A percentile compares a stretch with the other conserved stretches of the same genome.
These are phyloP conservation scores for Stenoptilia bipunctidactyla DNA, from an alignment of 2,888 invertebrate species.

Conservation along the genomic window DNA sequence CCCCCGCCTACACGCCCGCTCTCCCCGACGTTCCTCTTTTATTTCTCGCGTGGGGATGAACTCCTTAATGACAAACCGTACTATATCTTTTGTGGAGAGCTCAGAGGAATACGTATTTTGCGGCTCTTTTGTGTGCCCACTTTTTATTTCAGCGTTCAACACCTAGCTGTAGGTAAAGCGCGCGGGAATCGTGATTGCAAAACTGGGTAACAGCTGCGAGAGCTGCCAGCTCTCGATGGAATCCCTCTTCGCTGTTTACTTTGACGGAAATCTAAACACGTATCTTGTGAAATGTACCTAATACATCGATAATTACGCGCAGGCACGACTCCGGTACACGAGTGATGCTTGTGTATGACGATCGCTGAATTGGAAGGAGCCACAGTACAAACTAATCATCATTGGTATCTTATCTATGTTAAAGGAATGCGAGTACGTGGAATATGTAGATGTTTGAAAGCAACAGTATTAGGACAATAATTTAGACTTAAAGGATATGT, in stretches of 20 bases:
- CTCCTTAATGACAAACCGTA: conserved; percentile 72
- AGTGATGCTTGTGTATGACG: background rate
- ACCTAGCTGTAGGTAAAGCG: conserved; percentile 18
- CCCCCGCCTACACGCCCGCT: conserved; percentile 32
- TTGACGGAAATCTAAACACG: background rate
- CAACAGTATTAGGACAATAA: too few relatives aligned
- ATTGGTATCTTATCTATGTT: too few relatives aligned
- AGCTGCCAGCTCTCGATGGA: conserved; percentile 41
- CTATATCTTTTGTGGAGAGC: conserved; percentile 71
- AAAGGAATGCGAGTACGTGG: too few relatives aligned
- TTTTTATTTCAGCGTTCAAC: conserved; percentile 53
- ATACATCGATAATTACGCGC: background rate
- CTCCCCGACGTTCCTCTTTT: conserved; percentile 63
- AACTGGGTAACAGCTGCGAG: conserved; percentile 31
- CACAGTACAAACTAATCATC: too few relatives aligned
- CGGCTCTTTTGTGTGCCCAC: conserved; percentile 65
- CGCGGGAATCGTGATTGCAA: background rate
- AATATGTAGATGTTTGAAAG: too few relatives aligned
- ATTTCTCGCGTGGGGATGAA: conserved; percentile 71
- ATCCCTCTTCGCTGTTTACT: conserved; percentile 23
- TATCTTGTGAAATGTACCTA: background rate
- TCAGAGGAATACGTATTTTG: conserved; percentile 70
- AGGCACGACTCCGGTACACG: background rate
- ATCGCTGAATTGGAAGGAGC: background rate
- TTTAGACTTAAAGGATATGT: too few relatives aligned